Evolutionary conservation across 1,140 invertebrate species (phyloP).

Genomic region (Stenopsyche tienmushanensis): DNA sequence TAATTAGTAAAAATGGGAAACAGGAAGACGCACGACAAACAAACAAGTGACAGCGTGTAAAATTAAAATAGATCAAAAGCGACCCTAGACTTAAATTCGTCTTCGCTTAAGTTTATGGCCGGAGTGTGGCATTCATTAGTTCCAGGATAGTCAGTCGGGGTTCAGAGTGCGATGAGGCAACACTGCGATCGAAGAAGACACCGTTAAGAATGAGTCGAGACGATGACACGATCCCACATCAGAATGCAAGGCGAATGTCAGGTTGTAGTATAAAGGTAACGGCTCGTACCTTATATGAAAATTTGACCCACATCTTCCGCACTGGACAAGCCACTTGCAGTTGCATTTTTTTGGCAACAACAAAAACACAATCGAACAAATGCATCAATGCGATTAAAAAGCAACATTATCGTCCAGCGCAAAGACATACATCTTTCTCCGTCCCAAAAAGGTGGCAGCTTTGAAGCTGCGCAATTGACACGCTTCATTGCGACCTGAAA

Average conservation of each 20-base stretch:
- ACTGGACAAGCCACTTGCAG: neutral
- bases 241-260: neutral
- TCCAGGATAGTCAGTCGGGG: no score
- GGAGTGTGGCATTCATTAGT: no score
- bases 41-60: no score
- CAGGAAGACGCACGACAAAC: no score
- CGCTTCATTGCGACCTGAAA: neutral
- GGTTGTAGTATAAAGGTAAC: slow-evolving; percentile 5
- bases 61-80: no score
- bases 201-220: neutral
- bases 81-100: no score
- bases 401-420: no score
- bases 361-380: neutral
- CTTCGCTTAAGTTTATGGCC: no score
- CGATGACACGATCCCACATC: neutral
- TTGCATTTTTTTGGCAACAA: slow-evolving; percentile 2
- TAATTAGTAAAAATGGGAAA: no score
- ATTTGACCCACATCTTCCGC: slow-evolving; percentile 1
- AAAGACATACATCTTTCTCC: no score
- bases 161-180: no score
- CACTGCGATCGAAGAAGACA: no score
- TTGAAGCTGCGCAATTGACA: neutral
- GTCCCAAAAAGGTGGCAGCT: neutral
- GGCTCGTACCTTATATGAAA: neutral
- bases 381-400: neutral